phyloP scores from a whole-genome alignment of 2,113 vertebrate genomes.

The Murina feae region DNA sequence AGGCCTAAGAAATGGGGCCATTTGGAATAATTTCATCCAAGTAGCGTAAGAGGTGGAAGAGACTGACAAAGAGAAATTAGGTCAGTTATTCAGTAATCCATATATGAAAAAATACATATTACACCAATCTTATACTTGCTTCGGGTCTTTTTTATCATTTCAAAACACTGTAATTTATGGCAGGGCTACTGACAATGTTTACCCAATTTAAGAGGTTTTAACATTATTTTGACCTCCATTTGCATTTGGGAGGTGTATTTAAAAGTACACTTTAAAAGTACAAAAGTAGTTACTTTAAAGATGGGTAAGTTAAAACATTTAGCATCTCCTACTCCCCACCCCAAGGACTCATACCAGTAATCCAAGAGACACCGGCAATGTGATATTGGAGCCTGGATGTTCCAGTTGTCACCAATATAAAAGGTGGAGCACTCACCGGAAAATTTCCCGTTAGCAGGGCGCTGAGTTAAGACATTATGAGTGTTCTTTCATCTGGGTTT shows the following conservation, averaged over 20 bases:
- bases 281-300: conserved; percentile 3
- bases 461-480: background rate
- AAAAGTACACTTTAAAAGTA: background rate
- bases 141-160: conserved; percentile 17
- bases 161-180: background rate
- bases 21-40: conserved; percentile 24
- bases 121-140: background rate
- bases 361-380: background rate
- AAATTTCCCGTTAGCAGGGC: background rate
- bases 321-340: background rate
- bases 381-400: conserved; percentile 38
- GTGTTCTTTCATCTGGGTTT: background rate
- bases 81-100: background rate
- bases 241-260: background rate
- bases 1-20: background rate
- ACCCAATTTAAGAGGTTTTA: background rate
- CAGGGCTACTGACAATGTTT: background rate
- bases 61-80: background rate
- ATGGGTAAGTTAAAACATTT: background rate
- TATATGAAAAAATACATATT: background rate
- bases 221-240: conserved; percentile 23
- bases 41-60: background rate
- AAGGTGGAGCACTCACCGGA: conserved; percentile 6
- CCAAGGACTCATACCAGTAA: conserved; percentile 32
- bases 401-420: conserved; percentile 1